Conservation (phyloP, 2,113 vertebrate species). For the Helogale parvula region DNA sequence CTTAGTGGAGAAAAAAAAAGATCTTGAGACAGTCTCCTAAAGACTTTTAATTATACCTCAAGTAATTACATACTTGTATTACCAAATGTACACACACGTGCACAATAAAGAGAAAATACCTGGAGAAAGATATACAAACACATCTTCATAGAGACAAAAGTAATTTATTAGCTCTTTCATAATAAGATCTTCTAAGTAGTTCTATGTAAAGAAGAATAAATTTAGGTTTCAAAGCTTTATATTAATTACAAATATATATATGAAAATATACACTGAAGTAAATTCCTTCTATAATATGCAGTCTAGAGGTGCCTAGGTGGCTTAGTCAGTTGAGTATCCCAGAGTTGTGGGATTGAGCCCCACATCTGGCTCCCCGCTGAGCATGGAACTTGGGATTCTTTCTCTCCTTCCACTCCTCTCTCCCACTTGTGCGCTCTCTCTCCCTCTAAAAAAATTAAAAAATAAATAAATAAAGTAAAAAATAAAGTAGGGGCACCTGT, state of each 20-base stretch:
- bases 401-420: too few species aligned
- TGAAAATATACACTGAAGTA: neutral
- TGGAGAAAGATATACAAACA: neutral
- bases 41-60: slow-evolving; percentile 36
- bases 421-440: too few species aligned
- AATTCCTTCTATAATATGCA: neutral
- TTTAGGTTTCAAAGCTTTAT: neutral
- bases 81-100: neutral
- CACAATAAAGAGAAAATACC: neutral
- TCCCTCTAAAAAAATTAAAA: too few species aligned
- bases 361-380: too few species aligned
- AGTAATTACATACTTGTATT: slow-evolving; percentile 8
- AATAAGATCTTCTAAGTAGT: neutral
- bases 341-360: too few species aligned
- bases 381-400: too few species aligned
- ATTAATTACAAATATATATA: neutral
- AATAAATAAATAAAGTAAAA: too few species aligned
- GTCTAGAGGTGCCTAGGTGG: neutral
- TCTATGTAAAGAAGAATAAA: neutral
- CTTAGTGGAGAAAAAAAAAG: neutral
- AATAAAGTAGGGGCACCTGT: too few species aligned
- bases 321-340: too few species aligned
- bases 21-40: neutral
- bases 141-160: slow-evolving; percentile 14
- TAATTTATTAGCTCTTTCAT: neutral